A percentile compares a stretch with the other conserved stretches of the same genome.
Conservation (phyloP, 2,888 invertebrate species). For the Epistrophella euchroma region DNA sequence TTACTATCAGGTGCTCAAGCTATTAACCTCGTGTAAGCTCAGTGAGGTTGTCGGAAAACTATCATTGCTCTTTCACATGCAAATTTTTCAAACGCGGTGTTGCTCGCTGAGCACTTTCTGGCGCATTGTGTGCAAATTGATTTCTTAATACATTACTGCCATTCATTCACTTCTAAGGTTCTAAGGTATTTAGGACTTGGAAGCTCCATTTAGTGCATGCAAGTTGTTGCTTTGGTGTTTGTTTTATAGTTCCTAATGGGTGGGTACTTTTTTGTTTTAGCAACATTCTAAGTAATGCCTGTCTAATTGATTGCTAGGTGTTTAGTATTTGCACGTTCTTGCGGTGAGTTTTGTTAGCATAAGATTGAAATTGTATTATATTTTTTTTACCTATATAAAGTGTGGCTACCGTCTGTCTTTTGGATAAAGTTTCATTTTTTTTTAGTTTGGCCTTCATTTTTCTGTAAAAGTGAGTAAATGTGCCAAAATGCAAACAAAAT, state of each 20-base stretch:
- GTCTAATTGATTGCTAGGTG: conserved; percentile 64
- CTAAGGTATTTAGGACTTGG: background rate
- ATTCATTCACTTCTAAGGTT: conserved; percentile 46
- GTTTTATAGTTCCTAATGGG: conserved; percentile 42
- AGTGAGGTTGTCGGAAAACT: conserved; percentile 55
- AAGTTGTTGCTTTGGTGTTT: conserved; percentile 41
- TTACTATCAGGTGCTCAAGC: conserved; percentile 25
- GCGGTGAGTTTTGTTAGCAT: conserved; percentile 10
- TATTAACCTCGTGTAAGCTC: conserved; percentile 59
- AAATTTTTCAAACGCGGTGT: conserved; percentile 31
- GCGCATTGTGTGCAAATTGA: conserved; percentile 72
- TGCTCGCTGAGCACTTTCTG: conserved; percentile 44
- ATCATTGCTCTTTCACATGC: conserved; percentile 69
- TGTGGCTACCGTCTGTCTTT: background rate
- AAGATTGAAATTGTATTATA: background rate
- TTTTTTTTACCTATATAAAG: background rate
- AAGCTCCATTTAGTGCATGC: conserved; percentile 46
- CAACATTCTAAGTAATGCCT: conserved; percentile 49
- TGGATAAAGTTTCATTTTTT: too few relatives aligned
- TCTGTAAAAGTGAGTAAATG: background rate
- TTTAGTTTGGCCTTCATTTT: background rate
- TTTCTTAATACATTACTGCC: conserved; percentile 60
- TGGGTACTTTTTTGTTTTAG: conserved; percentile 5
- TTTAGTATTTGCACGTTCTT: conserved; percentile 51
- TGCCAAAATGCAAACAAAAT: background rate